Conservation (phyloP, 1,140 invertebrate species). For the Temnothorax nylanderi region DNA sequence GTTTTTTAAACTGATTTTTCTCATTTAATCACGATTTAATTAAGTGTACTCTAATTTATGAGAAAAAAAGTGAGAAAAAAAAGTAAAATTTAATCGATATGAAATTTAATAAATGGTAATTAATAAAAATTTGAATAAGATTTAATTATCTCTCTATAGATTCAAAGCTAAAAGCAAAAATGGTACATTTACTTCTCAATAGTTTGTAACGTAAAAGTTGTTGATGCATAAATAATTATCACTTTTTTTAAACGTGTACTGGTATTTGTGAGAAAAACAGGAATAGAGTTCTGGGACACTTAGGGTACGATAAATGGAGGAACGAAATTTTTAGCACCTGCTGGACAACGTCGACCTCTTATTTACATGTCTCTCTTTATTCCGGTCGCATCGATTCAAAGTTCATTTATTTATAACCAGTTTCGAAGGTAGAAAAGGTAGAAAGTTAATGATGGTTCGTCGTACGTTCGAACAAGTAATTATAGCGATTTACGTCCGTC, state of each 20-base stretch:
- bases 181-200: not conserved
- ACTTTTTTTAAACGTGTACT: not conserved
- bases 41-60: not conserved
- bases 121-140: not conserved
- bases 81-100: not conserved
- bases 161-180: not conserved
- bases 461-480: constrained; percentile 42
- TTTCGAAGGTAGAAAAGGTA: constrained; percentile 20
- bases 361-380: constrained; percentile 44
- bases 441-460: constrained; percentile 36
- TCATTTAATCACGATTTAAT: not conserved
- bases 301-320: not conserved
- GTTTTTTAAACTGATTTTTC: not conserved
- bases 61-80: not conserved
- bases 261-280: constrained; percentile 24
- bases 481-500: constrained; percentile 38
- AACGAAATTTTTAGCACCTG: constrained; percentile 30
- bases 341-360: constrained; percentile 36
- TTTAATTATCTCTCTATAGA: not conserved
- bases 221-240: not conserved
- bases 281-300: not conserved
- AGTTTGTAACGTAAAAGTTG: not conserved
- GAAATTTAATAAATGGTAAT: not conserved
- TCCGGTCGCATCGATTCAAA: constrained; percentile 49
- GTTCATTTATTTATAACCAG: constrained; percentile 50